Conservation (phyloP, 2,888 invertebrate genomes). For the Isotomurus palustris region DNA sequence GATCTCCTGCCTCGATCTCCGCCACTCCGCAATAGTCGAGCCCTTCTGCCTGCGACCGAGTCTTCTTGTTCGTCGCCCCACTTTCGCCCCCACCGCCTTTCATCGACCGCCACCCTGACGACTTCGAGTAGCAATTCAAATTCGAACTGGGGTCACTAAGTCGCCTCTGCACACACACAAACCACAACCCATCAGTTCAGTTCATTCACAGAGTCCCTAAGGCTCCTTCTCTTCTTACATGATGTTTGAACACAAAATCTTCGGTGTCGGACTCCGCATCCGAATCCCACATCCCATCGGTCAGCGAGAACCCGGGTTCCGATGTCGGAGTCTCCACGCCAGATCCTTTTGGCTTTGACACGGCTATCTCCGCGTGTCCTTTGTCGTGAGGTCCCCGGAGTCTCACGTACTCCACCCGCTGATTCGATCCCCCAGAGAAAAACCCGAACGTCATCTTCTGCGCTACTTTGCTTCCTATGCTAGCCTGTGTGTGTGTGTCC, state of each 20-base stretch:
- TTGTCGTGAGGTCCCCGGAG: slow-evolving; percentile 97
- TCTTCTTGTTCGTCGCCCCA: slow-evolving; percentile 54
- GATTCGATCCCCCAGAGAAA: slow-evolving; percentile 65
- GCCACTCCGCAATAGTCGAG: slow-evolving; percentile 79
- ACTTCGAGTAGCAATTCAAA: slow-evolving; percentile 75
- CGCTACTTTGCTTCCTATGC: slow-evolving; percentile 87
- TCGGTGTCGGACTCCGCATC: slow-evolving; percentile 86
- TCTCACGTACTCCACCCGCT: slow-evolving; percentile 93
- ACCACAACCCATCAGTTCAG: not conserved
- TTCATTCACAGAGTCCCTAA: not conserved
- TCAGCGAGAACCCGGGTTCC: slow-evolving; percentile 77
- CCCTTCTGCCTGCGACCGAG: slow-evolving; percentile 87
- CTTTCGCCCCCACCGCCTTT: slow-evolving; percentile 56
- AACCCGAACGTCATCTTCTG: slow-evolving; percentile 92
- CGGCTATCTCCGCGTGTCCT: slow-evolving; percentile 95
- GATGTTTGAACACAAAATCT: slow-evolving; percentile 73
- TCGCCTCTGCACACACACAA: slow-evolving; percentile 58
- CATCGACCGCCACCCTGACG: slow-evolving; percentile 57
- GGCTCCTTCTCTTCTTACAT: slow-evolving; percentile 52
- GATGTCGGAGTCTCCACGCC: slow-evolving; percentile 93
- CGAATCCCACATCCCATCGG: slow-evolving; percentile 76
- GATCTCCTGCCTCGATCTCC: slow-evolving; percentile 90
- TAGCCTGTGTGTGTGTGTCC: slow-evolving; percentile 63
- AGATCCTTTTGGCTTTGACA: slow-evolving; percentile 81
- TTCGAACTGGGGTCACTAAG: slow-evolving; percentile 92